Evolutionary conservation across 1,140 invertebrate species (phyloP), one percentile per base, ranked within the genome.

Genomic region (Nilaparvata lugens): DNA sequence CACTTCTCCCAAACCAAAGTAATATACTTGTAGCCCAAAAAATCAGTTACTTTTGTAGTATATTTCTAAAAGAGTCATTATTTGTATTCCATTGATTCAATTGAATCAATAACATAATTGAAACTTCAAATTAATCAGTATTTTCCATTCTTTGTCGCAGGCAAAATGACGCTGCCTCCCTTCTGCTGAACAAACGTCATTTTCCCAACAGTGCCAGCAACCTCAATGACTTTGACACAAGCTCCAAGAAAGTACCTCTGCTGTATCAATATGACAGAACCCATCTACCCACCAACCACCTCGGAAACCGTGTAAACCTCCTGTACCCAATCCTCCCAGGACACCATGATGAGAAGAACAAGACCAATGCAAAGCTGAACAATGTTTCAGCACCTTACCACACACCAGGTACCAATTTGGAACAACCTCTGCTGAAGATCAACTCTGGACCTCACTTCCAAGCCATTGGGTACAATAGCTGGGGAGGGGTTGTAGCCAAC

Each of bases 291-390:
- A 45, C 56, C 5, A 58, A 45, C 42, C 40, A 58, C 18, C 28
- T 4, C 9, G 56, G 56, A n/a, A 42, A 58, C 23, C 42, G 56
- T 16, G 56, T 58, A 9, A 58, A 58, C 42, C 23, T 58, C 1
- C 25, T 58, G 6, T 45, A 58, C 21, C 43, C 42, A 11, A 48
- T 42, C 7, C 53, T 58, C 2, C 35, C n/a, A 28, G 52, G 52
- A 18, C 52, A 65, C 31, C 28, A 28, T 28, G 3, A 28, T n/a
- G 28, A 28, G 28, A 65, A 65, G 35, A 65, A 65, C 38, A 61
- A 65, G 45, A 58, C 64, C 9, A 62, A 65, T 35, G 64, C 61
- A 13, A 65, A 65, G 45, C 61, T 65, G 23, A 65, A 65, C 28
- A 28, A 28, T 28, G 28, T 28, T 28, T 28, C 28, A 28, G 28